Base-by-base conservation (phyloP, 2,888 invertebrate species). In the Mythimna impura region DNA sequence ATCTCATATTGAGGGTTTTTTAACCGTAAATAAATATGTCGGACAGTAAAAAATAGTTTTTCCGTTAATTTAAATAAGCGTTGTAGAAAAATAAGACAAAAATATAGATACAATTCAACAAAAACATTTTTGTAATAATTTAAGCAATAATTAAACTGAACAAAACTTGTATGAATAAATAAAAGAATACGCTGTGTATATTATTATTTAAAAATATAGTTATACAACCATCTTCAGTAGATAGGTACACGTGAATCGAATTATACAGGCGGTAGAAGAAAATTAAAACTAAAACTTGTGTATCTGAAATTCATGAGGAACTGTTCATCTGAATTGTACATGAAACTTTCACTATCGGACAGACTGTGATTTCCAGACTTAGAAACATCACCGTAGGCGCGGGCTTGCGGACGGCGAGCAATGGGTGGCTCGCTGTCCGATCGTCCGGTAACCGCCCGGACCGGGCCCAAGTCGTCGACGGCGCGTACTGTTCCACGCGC, bases 231-330 rank as follows among this genome's bases (percentile, higher is more conserved):
- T 47, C 8, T 17, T 54, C n/a, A 20, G 7, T 43, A 9, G 3
- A 12, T 50, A 12, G 3, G 12, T 50, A 62, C 71, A 62, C 62
- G 40, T 57, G 78, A 3, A 63, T 3, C 3, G n/a, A 52, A 73
- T 79, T 47, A 25, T 17, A 79, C 47, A 12, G 12, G 54, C 5
- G 40, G 8, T 12, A 6, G 54, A 58, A n/a, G 22, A 40, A 50
- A 75, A 4, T 8, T 22, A 54, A 80, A 60, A 58, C 36, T 22
- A 54, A 80, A 60, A 58, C 36, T 47, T 50, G 63, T 76, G 80
- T 73, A n/a, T 80, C 40, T 43, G 7, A n/a, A 74, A 63, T 58
- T 66, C 22, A 80, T 25, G n/a, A 34, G 20, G 17, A 79, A 66
- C 57, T 30, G 12, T 20, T 66, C 10, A 70, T 81, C 14, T 50